phyloP scores from a whole-genome alignment of 2,888 invertebrate genomes.

The Lepidochitona cinerea region DNA sequence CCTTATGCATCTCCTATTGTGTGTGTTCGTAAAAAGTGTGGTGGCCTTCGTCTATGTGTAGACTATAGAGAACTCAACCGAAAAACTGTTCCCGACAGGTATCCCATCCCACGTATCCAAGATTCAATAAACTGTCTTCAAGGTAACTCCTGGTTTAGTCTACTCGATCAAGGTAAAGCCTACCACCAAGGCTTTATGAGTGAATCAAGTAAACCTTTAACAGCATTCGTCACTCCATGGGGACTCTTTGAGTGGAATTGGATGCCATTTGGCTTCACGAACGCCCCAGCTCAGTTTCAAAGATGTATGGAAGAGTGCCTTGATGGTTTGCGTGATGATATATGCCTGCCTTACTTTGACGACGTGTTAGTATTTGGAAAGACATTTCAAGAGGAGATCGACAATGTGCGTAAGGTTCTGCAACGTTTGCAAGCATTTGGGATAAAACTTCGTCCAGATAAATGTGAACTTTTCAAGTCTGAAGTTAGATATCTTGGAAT shows the following conservation, averaged over 20 bases:
- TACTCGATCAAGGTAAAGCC: conserved; percentile 24
- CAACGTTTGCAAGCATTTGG: background rate
- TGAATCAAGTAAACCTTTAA: conserved; percentile 16
- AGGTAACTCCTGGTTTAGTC: conserved; percentile 25
- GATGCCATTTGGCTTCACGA: conserved; percentile 27
- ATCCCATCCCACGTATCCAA: conserved; percentile 26
- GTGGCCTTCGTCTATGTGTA: conserved; percentile 21
- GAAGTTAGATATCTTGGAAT: conserved; percentile 7
- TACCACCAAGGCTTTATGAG: conserved; percentile 27
- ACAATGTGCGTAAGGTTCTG: conserved; percentile 8
- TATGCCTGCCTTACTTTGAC: conserved; percentile 17
- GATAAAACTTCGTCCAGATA: background rate
- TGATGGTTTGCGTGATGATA: conserved; percentile 11
- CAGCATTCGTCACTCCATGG: conserved; percentile 28
- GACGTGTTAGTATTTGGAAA: conserved; percentile 5
- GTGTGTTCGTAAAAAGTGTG: conserved; percentile 24
- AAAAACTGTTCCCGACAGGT: conserved; percentile 17
- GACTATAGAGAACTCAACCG: conserved; percentile 27
- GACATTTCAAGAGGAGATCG: conserved; percentile 11
- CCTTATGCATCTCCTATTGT: conserved; percentile 24
- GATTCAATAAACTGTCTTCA: conserved; percentile 18
- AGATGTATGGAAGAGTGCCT: conserved; percentile 14
- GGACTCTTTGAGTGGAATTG: conserved; percentile 28
- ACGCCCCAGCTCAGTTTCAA: conserved; percentile 18
- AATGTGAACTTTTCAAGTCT: background rate